Evolutionary conservation across 1,140 invertebrate species (phyloP), one percentile per base, ranked within the genome.

Genomic region (Propsilocerus akamusi): DNA sequence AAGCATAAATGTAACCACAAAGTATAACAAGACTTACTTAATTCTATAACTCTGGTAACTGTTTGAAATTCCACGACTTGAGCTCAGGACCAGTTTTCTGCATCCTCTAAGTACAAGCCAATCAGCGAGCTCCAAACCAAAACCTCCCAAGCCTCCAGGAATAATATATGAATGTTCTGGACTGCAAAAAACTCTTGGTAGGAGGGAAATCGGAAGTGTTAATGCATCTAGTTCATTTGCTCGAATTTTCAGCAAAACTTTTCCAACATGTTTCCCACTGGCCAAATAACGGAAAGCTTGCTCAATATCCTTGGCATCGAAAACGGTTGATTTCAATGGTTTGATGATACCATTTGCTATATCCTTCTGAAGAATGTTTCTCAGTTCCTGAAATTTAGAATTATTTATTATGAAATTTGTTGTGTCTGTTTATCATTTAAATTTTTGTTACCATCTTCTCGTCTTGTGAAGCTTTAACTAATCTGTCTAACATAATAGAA

Each of bases 81-180:
- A 90, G 1, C 80, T 87, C 0, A 96, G 67, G 2, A 94, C 68
- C 1, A 97, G 55, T 57, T 81, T 82, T 51, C 68, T 76, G 5
- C 80, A 86, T 2, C 89, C 90, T 58, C 87, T 71, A 25, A 82
- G 60, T 12, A 87, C 72, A 51, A 95, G 68, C 89, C 90, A 95
- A 59, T 91, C 80, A 4, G 79, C 76, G 34, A 96, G 60, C 62
- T 96, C 91, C 14, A 97, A 68, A 26, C 90, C 91, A 62, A 97
- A 91, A 2, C 89, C 88, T 26, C 88, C 90, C 0, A 94, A 68
- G 51, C 91, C 91, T 30, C 91, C 78, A 2, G 73, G 66, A 1
- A 81, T 69, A 0, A 80, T 57, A 55, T 76, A 78, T 5, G 66
- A 65, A n/a, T 65, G 49, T 12, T 71, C 58, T 0, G 62, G 59